Base-by-base conservation (phyloP, 1,140 invertebrate species). In the Leptestheria dahalacensis region DNA sequence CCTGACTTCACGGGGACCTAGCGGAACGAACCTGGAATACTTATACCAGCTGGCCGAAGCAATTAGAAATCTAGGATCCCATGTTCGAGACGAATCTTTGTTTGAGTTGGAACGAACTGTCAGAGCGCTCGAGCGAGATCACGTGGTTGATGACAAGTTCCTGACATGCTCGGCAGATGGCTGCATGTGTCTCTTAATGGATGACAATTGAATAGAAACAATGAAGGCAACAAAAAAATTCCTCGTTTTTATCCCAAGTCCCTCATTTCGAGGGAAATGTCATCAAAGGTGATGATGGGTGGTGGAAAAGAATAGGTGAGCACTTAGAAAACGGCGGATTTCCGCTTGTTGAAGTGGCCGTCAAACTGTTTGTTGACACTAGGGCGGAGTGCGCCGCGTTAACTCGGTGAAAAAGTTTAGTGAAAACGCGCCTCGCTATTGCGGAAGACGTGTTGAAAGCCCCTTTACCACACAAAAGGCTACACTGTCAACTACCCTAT, bases 21-120 rank as follows among this genome's bases (percentile, higher is more conserved):
- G 89, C 71, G 92, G 92, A 0, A 69, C 81, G 2, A 95, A 96
- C 71, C 81, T 79, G 46, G 91, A 93, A 63, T 96, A 96, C 77
- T 72, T 95, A 0, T 86, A 87, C 62, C 85, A 89, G 67, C 73
- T 96, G 62, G 87, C 86, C 0, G 73, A 81, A 26, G 78, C 87
- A 0, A 86, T 94, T 82, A 75, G 84, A 64, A 66, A 74, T 26
- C 74, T 92, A 87, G 67, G 77, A 80, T 10, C 48, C 3, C 64
- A 66, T n/a, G 65, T 62, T 3, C 18, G 62, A 18, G 66, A 68
- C 48, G 18, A 57, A 23, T 89, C 94, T 74, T 72, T 94, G 2
- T 86, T 82, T 69, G 71, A 78, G 50, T 69, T 94, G 23, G 90
- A 94, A 71, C 69, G 67, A 57, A 77, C 73, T 64, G 79, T 83